These are phyloP conservation scores for Drosophila mayri DNA, from an alignment of 1,140 invertebrate species.

Conservation along the genomic window DNA sequence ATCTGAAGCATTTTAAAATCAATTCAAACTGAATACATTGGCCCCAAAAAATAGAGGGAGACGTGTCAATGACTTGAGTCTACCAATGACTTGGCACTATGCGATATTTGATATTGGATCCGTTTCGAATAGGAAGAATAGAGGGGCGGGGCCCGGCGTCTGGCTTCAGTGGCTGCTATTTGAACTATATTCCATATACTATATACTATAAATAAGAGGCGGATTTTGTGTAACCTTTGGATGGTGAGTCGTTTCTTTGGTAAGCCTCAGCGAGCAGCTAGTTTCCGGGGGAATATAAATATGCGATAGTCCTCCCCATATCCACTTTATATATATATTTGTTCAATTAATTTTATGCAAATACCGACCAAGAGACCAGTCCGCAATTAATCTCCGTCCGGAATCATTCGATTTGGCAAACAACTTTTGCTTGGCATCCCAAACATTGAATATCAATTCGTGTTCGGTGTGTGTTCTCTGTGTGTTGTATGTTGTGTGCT, in stretches of 20 bases:
- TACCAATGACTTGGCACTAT: conserved; percentile 27
- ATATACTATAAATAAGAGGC: no score
- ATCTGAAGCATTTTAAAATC: background rate
- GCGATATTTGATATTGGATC: background rate
- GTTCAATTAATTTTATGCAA: conserved; percentile 30
- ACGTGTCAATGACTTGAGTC: conserved; percentile 41
- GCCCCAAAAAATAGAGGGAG: conserved; percentile 26
- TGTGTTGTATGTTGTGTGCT: conserved; percentile 4
- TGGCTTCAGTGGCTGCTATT: conserved; percentile 24
- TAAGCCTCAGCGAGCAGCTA: conserved; percentile 35
- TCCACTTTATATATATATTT: background rate
- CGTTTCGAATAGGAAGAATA: conserved; percentile 17
- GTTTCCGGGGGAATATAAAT: conserved; percentile 44
- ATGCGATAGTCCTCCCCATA: background rate
- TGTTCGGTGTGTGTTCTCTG: background rate
- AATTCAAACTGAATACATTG: conserved; percentile 31
- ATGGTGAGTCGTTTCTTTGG: conserved; percentile 9
- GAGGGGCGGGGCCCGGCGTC: conserved; percentile 23
- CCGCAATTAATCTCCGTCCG: conserved; percentile 36
- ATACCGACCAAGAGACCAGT: conserved; percentile 8
- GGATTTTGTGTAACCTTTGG: conserved; percentile 9
- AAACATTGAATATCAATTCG: conserved; percentile 33
- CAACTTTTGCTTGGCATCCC: conserved; percentile 23
- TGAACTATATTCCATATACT: conserved; percentile 37
- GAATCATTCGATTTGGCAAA: conserved; percentile 44